Conservation (phyloP, 2,113 vertebrate species). For the Triplophysa dalaica region DNA sequence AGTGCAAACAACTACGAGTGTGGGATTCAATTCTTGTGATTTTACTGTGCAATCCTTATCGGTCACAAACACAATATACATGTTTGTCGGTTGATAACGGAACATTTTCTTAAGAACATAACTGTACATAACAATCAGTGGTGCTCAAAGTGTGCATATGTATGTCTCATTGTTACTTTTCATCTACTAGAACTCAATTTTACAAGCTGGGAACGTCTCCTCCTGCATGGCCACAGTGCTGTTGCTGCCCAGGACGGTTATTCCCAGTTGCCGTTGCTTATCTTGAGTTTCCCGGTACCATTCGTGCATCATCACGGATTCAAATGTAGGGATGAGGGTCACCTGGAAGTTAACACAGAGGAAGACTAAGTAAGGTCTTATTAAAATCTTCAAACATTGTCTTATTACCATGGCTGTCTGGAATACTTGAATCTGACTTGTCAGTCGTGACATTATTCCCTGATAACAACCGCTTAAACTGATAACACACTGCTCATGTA, state of each 20-base stretch:
- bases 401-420: neutral
- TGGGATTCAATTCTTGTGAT: neutral
- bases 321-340: constrained; percentile 90
- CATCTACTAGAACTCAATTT: constrained; percentile 85
- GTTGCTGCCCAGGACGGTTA: constrained; percentile 89
- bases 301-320: constrained; percentile 83
- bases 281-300: constrained; percentile 90
- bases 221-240: constrained; percentile 95
- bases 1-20: constrained; percentile 6
- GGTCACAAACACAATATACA: neutral
- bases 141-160: neutral
- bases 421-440: no score
- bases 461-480: no score
- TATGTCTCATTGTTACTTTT: neutral
- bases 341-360: constrained; percentile 71
- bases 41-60: neutral
- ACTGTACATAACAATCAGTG: neutral
- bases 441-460: no score
- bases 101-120: neutral
- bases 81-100: neutral
- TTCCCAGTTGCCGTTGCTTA: constrained; percentile 79
- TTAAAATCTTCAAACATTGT: neutral
- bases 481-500: no score
- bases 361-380: neutral
- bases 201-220: constrained; percentile 93